Conservation (phyloP, 2,888 invertebrate genomes). For the Hipparchia sbordonii region DNA sequence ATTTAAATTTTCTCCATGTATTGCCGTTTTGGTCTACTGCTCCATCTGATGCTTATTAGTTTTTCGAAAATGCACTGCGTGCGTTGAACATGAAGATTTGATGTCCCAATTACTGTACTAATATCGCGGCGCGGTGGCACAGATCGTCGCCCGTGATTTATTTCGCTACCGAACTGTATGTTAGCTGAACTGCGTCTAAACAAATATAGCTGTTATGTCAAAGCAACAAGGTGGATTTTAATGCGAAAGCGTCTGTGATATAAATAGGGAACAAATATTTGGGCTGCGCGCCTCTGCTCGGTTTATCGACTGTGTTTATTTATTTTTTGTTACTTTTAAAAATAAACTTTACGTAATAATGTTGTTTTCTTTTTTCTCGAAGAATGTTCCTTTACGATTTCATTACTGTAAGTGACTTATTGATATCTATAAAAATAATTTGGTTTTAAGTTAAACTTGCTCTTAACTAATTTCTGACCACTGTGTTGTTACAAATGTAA, state of each 20-base stretch:
- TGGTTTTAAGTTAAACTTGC: too few species aligned
- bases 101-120: too few species aligned
- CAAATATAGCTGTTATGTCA: constrained; percentile 32
- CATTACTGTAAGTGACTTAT: too few species aligned
- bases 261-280: constrained; percentile 48
- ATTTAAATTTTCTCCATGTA: too few species aligned
- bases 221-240: constrained; percentile 32
- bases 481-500: too few species aligned
- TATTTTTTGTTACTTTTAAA: constrained; percentile 59
- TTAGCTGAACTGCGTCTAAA: constrained; percentile 32
- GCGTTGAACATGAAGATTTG: too few species aligned
- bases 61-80: too few species aligned
- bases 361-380: constrained; percentile 39
- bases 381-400: neutral
- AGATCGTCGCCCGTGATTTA: neutral
- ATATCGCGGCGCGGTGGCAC: too few species aligned
- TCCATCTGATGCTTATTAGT: too few species aligned
- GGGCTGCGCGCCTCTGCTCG: constrained; percentile 34
- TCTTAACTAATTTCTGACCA: too few species aligned
- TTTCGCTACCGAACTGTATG: neutral
- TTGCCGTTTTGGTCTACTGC: too few species aligned
- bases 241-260: constrained; percentile 53
- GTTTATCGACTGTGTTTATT: constrained; percentile 44
- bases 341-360: constrained; percentile 49
- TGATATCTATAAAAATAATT: too few species aligned